phyloP scores from a whole-genome alignment of 2,113 vertebrate genomes.

The Rafetus swinhoei region DNA sequence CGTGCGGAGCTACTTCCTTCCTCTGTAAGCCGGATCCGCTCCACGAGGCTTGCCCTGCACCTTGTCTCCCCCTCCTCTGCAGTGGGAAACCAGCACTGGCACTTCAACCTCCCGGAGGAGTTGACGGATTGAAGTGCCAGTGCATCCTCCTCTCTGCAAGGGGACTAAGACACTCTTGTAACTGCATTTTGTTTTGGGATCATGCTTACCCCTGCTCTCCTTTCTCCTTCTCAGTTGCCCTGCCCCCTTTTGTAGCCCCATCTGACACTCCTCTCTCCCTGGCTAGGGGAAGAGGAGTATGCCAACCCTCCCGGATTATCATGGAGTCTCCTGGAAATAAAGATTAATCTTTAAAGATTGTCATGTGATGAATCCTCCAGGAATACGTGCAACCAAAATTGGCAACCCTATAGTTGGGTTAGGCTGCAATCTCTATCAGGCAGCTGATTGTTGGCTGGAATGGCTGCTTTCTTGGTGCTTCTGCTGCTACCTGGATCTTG shows the following conservation, averaged over 20 bases:
- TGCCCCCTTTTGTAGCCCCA: neutral
- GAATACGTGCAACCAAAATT: neutral
- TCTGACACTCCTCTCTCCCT: neutral
- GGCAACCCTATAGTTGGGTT: neutral
- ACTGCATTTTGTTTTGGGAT: neutral
- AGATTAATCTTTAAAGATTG: neutral
- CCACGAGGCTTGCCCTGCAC: too few species aligned
- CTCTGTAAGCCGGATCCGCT: too few species aligned
- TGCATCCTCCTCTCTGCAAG: too few species aligned
- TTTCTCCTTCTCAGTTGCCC: neutral
- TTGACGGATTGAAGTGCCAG: too few species aligned
- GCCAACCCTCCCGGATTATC: neutral
- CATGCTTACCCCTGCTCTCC: neutral
- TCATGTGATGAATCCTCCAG: neutral
- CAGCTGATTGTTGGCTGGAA: neutral
- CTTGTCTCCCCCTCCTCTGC: too few species aligned
- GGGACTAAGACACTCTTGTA: neutral
- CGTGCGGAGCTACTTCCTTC: too few species aligned
- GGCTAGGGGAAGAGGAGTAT: neutral
- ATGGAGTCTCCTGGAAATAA: neutral
- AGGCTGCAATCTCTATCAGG: neutral
- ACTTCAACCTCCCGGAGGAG: too few species aligned
- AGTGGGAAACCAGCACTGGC: too few species aligned
- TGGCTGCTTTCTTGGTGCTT: neutral
- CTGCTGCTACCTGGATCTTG: neutral